Percentiles rank a stretch among this genome's conserved stretches.
Conservation (phyloP, 2,113 vertebrate genomes). For the Benitochromis conjunctus region DNA sequence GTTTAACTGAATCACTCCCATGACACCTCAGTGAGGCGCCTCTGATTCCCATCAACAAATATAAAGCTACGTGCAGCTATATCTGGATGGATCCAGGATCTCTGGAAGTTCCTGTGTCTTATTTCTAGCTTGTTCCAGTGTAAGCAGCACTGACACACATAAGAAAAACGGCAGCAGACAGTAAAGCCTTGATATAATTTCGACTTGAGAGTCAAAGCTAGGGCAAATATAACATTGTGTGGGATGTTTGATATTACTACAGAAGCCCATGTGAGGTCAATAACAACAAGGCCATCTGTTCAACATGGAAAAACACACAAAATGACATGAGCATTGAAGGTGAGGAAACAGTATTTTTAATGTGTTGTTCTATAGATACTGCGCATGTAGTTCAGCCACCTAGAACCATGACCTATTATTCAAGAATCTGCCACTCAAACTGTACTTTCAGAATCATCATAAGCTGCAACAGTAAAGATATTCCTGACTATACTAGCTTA, state of each 20-base stretch:
- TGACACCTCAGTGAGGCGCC: constrained; percentile 16
- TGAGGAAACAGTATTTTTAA: background rate
- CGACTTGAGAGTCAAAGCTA: constrained; percentile 32
- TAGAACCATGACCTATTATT: background rate
- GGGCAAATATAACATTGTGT: constrained; percentile 57
- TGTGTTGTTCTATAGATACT: background rate
- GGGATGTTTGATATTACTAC: constrained; percentile 63
- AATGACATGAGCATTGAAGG: background rate
- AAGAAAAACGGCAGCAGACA: constrained; percentile 28
- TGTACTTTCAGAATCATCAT: background rate
- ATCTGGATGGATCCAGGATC: background rate
- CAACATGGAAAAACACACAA: background rate
- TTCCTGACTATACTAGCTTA: background rate
- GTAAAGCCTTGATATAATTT: constrained; percentile 49
- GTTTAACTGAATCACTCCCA: constrained; percentile 39
- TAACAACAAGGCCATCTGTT: constrained; percentile 64
- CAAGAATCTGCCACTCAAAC: background rate
- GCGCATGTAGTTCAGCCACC: background rate
- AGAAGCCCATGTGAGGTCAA: constrained; percentile 66
- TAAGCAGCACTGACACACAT: constrained; percentile 37
- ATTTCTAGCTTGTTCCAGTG: constrained; percentile 23
- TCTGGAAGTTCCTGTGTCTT: background rate
- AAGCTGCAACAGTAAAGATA: background rate
- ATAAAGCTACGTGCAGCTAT: background rate
- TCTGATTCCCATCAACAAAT: constrained; percentile 34